Evolutionary conservation across 1,140 invertebrate genomes (phyloP).

Genomic region (Aplysia californica): DNA sequence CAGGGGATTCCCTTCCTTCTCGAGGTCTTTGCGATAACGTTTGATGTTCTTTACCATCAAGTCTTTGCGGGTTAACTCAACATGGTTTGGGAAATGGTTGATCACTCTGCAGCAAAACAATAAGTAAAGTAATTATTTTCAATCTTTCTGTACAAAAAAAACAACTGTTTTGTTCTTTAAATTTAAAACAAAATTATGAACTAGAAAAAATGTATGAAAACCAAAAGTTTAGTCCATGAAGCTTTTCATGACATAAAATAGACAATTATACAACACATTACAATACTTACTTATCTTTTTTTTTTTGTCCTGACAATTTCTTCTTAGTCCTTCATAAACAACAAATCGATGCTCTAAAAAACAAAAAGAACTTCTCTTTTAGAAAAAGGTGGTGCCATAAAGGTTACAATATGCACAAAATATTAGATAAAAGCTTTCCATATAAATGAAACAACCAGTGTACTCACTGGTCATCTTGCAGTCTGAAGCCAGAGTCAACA

Average conservation of each 20-base stretch:
- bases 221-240: no score
- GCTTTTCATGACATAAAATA: no score
- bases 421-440: background rate
- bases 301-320: background rate
- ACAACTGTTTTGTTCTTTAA: background rate
- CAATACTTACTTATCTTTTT: background rate
- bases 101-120: constrained; percentile 69
- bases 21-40: constrained; percentile 89
- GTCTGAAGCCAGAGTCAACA: constrained; percentile 90
- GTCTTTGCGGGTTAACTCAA: constrained; percentile 92
- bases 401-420: no score
- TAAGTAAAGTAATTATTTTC: background rate
- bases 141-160: background rate
- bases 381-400: background rate
- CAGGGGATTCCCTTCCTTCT: constrained; percentile 87
- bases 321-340: background rate
- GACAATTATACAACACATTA: no score
- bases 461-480: constrained; percentile 89
- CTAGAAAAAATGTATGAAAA: no score
- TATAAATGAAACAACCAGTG: background rate
- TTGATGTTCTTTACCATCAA: constrained; percentile 96
- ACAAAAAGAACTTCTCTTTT: background rate
- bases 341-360: no score
- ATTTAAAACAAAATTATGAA: no score
- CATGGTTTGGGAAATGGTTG: constrained; percentile 85